Evolutionary conservation across 2,888 invertebrate genomes (phyloP), one percentile per base, ranked within the genome.

Genomic region (Eucera pruinosa): DNA sequence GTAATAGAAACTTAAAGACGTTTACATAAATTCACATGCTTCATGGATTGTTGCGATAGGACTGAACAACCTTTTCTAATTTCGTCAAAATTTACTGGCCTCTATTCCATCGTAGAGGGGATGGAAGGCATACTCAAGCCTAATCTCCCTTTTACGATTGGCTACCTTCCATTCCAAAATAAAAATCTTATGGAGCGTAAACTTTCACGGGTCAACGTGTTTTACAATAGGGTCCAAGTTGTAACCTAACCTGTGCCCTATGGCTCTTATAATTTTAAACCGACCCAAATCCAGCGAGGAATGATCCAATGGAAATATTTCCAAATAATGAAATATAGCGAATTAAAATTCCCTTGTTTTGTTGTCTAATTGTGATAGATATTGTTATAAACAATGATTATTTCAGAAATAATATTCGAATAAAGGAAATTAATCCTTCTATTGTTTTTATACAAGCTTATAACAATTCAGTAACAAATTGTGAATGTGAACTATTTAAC

Each of bases 81-180:
- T 52, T 64, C 18, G 18, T 41, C 39, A 41, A 64, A 64, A 64
- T 64, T n/a, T 20, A 43, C 20, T 23, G n/a, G 41, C 43, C 43
- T 30, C 0, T 2, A 18, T 11, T 33, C 7, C 13, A 9, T 15
- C 15, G 13, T 7, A 1, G 39, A 11, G 20, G 36, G 36, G 18
- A 9, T 6, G 15, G 6, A 3, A 27, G 47, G 18, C 18, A 25
- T 7, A 25, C 15, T 47, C 9, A 2, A 23, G 5, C 58, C 18
- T 39, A 36, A 57, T 27, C 45, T 47, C 43, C 36, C 20, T n/a
- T 48, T 58, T 18, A 48, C 45, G 58, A 47, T 58, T 36, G 47
- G 18, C 25, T 20, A 27, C 27, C 18, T 48, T 48, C 36, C 27
- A 39, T 48, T 39, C 36, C 25, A 47, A 67, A 47, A 33, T 13